These are phyloP conservation scores for Stomorhina lunata DNA, from an alignment of 2,888 invertebrate genomes.

Conservation along the genomic window DNA sequence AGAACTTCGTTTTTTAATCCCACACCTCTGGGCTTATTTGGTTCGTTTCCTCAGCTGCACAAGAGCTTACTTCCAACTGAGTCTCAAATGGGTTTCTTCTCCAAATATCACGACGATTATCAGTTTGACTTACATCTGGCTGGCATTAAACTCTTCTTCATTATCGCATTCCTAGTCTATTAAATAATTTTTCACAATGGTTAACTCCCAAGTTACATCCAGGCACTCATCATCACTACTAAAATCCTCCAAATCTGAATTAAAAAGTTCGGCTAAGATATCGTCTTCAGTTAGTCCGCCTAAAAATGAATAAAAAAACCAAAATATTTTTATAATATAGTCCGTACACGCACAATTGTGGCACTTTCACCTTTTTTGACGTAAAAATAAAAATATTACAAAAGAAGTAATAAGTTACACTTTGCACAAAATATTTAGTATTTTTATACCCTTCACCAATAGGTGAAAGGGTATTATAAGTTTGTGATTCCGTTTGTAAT, in stretches of 20 bases:
- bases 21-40: slow-evolving; percentile 51
- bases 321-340: slow-evolving; percentile 50
- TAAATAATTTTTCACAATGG: slow-evolving; percentile 8
- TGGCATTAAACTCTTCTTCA: no score
- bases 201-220: slow-evolving; percentile 42
- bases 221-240: slow-evolving; percentile 49
- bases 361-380: slow-evolving; percentile 29
- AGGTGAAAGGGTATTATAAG: no score
- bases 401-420: slow-evolving; percentile 30
- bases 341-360: slow-evolving; percentile 52
- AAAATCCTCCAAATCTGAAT: slow-evolving; percentile 51
- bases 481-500: no score
- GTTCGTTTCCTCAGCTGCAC: slow-evolving; percentile 13
- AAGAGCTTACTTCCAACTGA: slow-evolving; percentile 42
- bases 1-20: no score
- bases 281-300: slow-evolving; percentile 48
- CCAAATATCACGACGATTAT: slow-evolving; percentile 43
- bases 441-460: no score
- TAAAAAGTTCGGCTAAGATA: slow-evolving; percentile 42
- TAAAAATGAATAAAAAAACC: slow-evolving; percentile 31
- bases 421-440: slow-evolving; percentile 28
- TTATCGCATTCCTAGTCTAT: no score
- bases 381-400: slow-evolving; percentile 5
- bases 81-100: slow-evolving; percentile 50
- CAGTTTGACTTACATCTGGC: slow-evolving; percentile 49